phyloP scores from a whole-genome alignment of 1,140 invertebrate genomes.

The Trachymyrmex septentrionalis region DNA sequence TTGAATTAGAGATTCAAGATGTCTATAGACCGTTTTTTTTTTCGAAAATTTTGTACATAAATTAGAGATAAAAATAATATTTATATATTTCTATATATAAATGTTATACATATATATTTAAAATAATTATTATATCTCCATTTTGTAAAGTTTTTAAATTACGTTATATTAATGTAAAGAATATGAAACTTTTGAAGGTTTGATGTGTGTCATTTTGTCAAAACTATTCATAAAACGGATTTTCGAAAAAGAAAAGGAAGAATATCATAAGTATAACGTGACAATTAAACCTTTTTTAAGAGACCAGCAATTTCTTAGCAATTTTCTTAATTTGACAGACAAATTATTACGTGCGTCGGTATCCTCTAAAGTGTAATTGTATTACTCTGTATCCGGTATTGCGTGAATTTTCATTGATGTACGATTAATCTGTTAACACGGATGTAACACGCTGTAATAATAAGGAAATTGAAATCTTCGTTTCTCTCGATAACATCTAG shows the following conservation, averaged over 20 bases:
- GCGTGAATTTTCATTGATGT: conserved; percentile 28
- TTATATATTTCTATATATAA: background rate
- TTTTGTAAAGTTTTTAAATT: background rate
- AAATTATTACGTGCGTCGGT: conserved; percentile 7
- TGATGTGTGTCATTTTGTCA: background rate
- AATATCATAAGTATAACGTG: background rate
- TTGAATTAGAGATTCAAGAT: background rate
- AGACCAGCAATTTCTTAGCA: background rate
- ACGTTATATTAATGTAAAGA: background rate
- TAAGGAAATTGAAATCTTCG: conserved; percentile 45
- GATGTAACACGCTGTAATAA: conserved; percentile 27
- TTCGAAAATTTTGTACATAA: background rate
- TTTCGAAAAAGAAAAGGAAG: background rate
- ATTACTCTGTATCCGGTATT: conserved; percentile 21
- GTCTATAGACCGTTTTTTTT: background rate
- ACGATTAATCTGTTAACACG: conserved; percentile 35
- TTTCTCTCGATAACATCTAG: conserved; percentile 24
- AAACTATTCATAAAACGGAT: background rate
- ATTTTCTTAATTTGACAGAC: conserved; percentile 30
- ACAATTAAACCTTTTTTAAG: background rate
- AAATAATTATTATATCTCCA: conserved; percentile 5
- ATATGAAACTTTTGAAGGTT: background rate
- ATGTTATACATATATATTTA: background rate
- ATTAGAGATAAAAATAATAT: background rate
- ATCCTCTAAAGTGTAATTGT: background rate